Conservation (phyloP, 2,113 vertebrate genomes). For the Charina bottae region DNA sequence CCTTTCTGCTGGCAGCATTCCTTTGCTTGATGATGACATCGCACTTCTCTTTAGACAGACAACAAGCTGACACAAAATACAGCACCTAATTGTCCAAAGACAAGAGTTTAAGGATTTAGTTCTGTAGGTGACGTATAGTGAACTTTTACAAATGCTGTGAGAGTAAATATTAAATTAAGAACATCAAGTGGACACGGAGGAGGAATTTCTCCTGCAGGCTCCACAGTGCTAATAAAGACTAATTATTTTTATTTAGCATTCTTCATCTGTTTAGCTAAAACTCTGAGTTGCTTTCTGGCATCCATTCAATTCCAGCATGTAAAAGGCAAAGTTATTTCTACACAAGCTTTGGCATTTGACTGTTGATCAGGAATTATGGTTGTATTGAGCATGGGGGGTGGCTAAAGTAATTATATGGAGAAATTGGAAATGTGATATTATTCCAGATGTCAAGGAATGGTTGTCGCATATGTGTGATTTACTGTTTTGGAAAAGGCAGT, state of each 20-base stretch:
- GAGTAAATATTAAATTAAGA: conserved; percentile 39
- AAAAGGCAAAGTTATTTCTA: background rate
- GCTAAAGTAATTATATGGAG: background rate
- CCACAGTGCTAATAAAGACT: conserved; percentile 54
- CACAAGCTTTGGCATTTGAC: background rate
- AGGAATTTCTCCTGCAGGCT: conserved; percentile 33
- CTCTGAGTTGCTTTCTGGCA: background rate
- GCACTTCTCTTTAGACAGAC: conserved; percentile 51
- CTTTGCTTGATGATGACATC: conserved; percentile 24
- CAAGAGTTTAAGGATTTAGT: conserved; percentile 44
- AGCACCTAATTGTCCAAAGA: conserved; percentile 37
- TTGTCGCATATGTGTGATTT: background rate
- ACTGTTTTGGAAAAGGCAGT: background rate
- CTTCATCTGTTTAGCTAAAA: background rate
- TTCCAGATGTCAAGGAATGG: background rate
- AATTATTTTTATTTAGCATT: conserved; percentile 20
- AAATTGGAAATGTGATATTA: background rate
- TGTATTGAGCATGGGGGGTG: background rate
- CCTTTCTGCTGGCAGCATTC: background rate
- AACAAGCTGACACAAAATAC: conserved; percentile 48
- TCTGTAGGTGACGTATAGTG: conserved; percentile 45
- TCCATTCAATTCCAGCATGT: background rate
- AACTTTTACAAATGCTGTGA: conserved; percentile 30
- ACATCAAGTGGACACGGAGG: background rate
- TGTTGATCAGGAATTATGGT: background rate